Evolutionary conservation across 2,888 invertebrate genomes (phyloP).

Genomic region (Margaritifera margaritifera): DNA sequence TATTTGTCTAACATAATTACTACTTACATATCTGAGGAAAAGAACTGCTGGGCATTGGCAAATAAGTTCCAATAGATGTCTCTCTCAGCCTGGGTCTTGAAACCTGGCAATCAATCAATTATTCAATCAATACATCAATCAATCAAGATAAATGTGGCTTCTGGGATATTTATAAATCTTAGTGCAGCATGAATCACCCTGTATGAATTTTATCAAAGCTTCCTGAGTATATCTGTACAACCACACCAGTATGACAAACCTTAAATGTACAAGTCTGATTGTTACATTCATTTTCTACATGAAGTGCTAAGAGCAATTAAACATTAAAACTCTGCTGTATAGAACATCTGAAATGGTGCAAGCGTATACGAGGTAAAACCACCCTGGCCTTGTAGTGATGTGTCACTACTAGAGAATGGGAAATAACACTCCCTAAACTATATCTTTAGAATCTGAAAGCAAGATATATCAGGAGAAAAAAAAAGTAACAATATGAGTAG

Average conservation of each 20-base stretch:
- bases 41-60: constrained; percentile 94
- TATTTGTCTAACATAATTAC: constrained; percentile 1
- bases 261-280: too few species aligned
- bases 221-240: too few species aligned
- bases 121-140: constrained; percentile 1
- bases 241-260: too few species aligned
- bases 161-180: background rate
- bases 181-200: too few species aligned
- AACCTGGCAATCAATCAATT: constrained; percentile 69
- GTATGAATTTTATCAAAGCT: too few species aligned
- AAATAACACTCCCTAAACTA: background rate
- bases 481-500: background rate
- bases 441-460: background rate
- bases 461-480: too few species aligned
- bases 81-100: constrained; percentile 85
- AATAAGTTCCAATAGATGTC: constrained; percentile 92
- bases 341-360: too few species aligned
- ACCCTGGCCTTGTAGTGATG: background rate
- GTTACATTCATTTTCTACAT: too few species aligned
- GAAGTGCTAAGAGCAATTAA: too few species aligned
- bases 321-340: too few species aligned
- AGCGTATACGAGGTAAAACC: too few species aligned
- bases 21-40: constrained; percentile 82
- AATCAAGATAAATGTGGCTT: background rate
- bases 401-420: background rate